phyloP scores from a whole-genome alignment of 2,113 vertebrate genomes.

The Catagonus wagneri region DNA sequence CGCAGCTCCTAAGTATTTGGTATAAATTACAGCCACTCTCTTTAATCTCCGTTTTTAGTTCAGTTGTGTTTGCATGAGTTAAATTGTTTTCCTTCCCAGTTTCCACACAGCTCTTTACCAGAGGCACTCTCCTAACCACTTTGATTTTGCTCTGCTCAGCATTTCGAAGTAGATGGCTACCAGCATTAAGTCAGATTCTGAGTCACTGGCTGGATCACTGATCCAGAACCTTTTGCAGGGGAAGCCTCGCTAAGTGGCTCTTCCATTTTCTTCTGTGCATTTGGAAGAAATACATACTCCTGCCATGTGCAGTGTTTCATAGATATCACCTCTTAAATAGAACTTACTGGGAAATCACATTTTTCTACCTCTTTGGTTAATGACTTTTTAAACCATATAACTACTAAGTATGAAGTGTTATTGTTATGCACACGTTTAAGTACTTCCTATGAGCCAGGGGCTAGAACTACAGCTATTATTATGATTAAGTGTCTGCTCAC shows the following conservation, averaged over 20 bases:
- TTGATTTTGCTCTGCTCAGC: not conserved
- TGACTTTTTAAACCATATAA: not conserved
- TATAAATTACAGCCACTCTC: not conserved
- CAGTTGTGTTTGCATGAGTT: not conserved
- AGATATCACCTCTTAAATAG: not conserved
- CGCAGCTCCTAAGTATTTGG: not conserved
- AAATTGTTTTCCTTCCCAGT: not conserved
- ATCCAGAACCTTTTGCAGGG: not conserved
- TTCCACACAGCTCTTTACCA: not conserved
- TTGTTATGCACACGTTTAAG: not conserved
- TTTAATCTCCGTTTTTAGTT: slow-evolving; percentile 15
- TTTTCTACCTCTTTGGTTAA: not conserved
- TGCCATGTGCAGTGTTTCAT: not conserved
- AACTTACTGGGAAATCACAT: not conserved
- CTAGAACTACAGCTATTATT: not conserved
- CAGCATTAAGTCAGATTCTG: not conserved
- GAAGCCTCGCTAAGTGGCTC: not conserved
- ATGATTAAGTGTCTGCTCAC: not conserved
- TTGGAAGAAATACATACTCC: not conserved
- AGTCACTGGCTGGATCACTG: not conserved
- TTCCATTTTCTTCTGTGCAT: not conserved
- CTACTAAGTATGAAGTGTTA: not conserved
- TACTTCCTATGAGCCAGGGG: not conserved
- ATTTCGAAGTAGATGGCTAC: not conserved
- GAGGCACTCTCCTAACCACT: not conserved